phyloP scores from a whole-genome alignment of 2,113 vertebrate genomes.

The Oxyruncus cristatus region DNA sequence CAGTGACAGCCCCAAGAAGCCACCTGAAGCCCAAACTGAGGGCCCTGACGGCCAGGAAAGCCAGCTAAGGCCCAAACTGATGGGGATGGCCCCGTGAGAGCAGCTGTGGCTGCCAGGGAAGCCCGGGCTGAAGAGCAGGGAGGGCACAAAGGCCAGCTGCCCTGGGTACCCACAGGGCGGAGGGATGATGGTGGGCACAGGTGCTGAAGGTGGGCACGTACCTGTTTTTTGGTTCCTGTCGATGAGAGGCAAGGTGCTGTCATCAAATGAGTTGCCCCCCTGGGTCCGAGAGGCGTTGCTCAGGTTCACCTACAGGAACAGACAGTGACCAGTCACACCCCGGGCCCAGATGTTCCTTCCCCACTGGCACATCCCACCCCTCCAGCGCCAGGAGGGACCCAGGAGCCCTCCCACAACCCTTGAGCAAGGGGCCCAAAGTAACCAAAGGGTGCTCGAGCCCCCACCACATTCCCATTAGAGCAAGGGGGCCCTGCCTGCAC shows the following conservation, averaged over 20 bases:
- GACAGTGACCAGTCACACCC: background rate
- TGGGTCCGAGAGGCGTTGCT: conserved; percentile 78
- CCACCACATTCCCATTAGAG: background rate
- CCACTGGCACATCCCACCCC: background rate
- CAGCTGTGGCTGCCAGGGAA: background rate
- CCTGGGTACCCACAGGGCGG: background rate
- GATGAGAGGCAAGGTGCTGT: conserved; percentile 92
- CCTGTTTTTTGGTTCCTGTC: conserved; percentile 84
- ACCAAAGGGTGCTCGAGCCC: background rate
- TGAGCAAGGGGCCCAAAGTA: background rate
- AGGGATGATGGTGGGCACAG: background rate
- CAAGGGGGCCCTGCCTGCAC: rapidly evolving
- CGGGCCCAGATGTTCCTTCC: background rate
- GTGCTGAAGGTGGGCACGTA: background rate
- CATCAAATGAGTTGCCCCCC: conserved; percentile 84
- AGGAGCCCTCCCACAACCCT: background rate
- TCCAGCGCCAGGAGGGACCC: background rate
- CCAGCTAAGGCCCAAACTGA: background rate
- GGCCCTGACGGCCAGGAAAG: background rate
- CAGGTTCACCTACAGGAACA: conserved; percentile 76
- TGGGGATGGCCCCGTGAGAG: background rate
- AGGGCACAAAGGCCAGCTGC: background rate
- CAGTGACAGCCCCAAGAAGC: background rate
- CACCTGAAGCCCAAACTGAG: background rate
- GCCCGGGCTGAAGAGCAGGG: background rate